Percentiles rank a stretch among this genome's conserved stretches.
Evolutionary conservation across 2,888 invertebrate genomes (phyloP).

Genomic region (Masnerella sp.): DNA sequence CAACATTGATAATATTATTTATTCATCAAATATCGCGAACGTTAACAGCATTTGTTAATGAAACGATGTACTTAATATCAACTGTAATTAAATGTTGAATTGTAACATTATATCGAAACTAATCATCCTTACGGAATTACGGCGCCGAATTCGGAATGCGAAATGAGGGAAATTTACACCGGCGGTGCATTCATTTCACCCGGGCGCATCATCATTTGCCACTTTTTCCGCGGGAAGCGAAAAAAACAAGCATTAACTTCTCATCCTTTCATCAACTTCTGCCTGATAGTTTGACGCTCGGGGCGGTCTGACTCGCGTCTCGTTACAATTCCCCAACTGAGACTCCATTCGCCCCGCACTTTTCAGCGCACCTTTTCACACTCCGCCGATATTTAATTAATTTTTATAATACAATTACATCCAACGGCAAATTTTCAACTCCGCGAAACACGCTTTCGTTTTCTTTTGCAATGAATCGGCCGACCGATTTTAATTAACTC

Average conservation of each 20-base stretch:
- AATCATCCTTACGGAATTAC: slow-evolving; percentile 4
- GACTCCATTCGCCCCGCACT: slow-evolving; percentile 14
- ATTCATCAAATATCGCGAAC: not conserved
- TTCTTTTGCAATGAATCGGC: slow-evolving; percentile 18
- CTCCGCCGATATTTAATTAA: slow-evolving; percentile 43
- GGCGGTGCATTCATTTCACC: slow-evolving; percentile 1
- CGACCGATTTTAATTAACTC: slow-evolving; percentile 35
- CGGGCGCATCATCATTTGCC: slow-evolving; percentile 9
- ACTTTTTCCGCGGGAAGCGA: slow-evolving; percentile 16
- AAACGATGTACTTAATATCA: not conserved
- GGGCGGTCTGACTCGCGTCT: slow-evolving; percentile 31
- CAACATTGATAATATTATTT: not conserved
- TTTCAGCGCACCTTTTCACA: slow-evolving; percentile 29
- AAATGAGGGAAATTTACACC: slow-evolving; percentile 12
- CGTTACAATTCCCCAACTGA: slow-evolving; percentile 43
- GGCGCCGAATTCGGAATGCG: not conserved
- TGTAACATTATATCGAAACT: slow-evolving; percentile 9
- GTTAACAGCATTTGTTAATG: slow-evolving; percentile 8
- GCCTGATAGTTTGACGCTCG: slow-evolving; percentile 35
- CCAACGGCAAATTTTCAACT: slow-evolving; percentile 14
- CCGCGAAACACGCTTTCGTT: slow-evolving; percentile 14
- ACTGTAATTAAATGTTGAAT: slow-evolving; percentile 11
- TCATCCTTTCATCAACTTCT: slow-evolving; percentile 45
- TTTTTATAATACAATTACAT: slow-evolving; percentile 44
- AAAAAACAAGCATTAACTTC: slow-evolving; percentile 39